Percentiles rank a stretch among this genome's conserved stretches.
phyloP scores from a whole-genome alignment of 2,797 vertebrate genomes.

The Orientallactaga sibirica region DNA sequence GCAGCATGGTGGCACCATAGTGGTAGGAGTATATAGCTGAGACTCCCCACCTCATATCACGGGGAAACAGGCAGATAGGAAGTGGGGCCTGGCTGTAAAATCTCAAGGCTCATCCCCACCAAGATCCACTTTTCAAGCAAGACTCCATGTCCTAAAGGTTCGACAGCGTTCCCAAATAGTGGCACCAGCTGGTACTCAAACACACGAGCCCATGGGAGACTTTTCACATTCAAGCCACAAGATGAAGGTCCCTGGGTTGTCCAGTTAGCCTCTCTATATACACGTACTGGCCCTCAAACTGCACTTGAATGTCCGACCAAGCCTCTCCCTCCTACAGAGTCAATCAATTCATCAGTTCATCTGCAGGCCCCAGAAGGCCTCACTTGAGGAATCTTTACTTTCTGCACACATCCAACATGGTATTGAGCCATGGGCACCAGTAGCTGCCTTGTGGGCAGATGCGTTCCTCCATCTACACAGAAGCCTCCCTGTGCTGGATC shows the following conservation, averaged over 20 bases:
- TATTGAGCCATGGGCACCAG: neutral
- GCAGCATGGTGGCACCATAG: neutral
- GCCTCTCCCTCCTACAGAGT: neutral
- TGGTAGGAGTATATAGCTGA: neutral
- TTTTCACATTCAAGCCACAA: neutral
- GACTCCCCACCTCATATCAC: neutral
- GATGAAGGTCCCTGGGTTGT: neutral
- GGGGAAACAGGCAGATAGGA: neutral
- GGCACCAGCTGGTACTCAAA: neutral
- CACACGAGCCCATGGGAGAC: neutral
- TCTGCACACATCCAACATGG: neutral
- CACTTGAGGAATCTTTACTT: neutral
- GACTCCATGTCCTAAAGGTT: neutral
- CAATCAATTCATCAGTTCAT: neutral
- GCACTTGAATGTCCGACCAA: neutral
- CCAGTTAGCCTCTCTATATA: neutral
- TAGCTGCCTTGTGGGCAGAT: neutral
- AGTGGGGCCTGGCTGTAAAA: neutral
- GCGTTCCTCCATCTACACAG: neutral
- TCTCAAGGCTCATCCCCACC: neutral
- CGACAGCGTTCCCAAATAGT: neutral
- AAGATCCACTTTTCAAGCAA: neutral
- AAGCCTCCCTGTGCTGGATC: neutral
- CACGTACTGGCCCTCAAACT: too few relatives aligned
- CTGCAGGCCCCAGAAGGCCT: neutral